A percentile compares a stretch with the other conserved stretches of the same genome.
phyloP scores from a whole-genome alignment of 2,888 invertebrate genomes.

The Bombylius major region DNA sequence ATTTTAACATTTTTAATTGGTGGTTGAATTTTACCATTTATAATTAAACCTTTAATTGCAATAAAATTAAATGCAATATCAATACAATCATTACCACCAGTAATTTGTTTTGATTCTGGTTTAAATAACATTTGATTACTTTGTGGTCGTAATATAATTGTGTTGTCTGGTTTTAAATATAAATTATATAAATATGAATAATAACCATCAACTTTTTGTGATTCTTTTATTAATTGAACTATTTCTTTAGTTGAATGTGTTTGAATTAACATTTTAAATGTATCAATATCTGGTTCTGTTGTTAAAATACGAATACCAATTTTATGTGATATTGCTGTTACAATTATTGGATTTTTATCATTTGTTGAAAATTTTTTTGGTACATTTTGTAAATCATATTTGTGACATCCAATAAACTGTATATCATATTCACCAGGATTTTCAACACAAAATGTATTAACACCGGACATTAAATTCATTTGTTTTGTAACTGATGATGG shows the following conservation, averaged over 20 bases:
- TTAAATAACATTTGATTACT: conserved; percentile 62
- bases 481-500: conserved; percentile 15
- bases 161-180: conserved; percentile 37
- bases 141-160: conserved; percentile 45
- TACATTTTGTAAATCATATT: conserved; percentile 41
- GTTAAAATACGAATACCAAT: conserved; percentile 41
- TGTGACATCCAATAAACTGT: conserved; percentile 68
- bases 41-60: conserved; percentile 51
- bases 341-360: conserved; percentile 31
- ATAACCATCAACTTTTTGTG: conserved; percentile 38
- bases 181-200: conserved; percentile 30
- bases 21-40: conserved; percentile 51
- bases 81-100: conserved; percentile 55
- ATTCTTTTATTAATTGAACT: conserved; percentile 28
- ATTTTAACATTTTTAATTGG: conserved; percentile 46
- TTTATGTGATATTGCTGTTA: conserved; percentile 46
- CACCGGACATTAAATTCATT: conserved; percentile 46
- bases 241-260: conserved; percentile 20
- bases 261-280: conserved; percentile 25
- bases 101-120: conserved; percentile 45
- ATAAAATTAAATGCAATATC: conserved; percentile 48
- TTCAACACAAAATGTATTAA: conserved; percentile 61
- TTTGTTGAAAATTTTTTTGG: conserved; percentile 36
- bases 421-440: conserved; percentile 55
- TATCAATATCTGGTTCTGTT: conserved; percentile 26